Conservation (phyloP, 2,888 invertebrate genomes). For the Leptarthrus brevirostris region DNA sequence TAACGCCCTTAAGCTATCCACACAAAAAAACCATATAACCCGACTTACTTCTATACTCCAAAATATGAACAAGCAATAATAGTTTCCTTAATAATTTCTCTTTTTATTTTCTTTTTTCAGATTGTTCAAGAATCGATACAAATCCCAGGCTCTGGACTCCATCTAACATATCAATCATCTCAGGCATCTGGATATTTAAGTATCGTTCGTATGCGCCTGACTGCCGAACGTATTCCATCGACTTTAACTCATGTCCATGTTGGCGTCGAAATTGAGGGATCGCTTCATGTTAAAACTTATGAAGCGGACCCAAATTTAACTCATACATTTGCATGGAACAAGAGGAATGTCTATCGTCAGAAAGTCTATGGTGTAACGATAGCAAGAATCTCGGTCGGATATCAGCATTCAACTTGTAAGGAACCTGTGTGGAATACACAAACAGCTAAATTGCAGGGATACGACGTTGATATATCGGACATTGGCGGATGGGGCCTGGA, state of each 20-base stretch:
- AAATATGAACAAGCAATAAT: background rate
- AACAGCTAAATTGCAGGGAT: conserved; percentile 92
- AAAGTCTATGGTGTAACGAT: conserved; percentile 92
- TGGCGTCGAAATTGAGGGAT: conserved; percentile 92
- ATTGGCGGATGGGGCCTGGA: conserved; percentile 98
- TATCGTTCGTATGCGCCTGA: conserved; percentile 89
- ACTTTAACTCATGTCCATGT: conserved; percentile 91
- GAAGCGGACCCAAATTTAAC: conserved; percentile 96
- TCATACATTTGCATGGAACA: conserved; percentile 98
- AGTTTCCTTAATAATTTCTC: background rate
- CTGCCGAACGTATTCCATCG: conserved; percentile 81
- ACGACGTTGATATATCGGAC: conserved; percentile 96
- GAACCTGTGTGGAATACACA: conserved; percentile 95
- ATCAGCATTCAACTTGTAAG: conserved; percentile 89
- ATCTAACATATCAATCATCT: conserved; percentile 95
- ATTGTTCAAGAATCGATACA: conserved; percentile 96
- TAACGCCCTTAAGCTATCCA: background rate
- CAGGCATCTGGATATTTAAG: conserved; percentile 95
- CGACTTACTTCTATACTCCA: too few species aligned
- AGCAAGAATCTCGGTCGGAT: conserved; percentile 91
- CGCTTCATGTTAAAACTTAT: conserved; percentile 89
- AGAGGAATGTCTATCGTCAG: conserved; percentile 96
- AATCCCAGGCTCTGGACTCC: conserved; percentile 92
- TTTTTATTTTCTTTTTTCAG: conserved; percentile 67
- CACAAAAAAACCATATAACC: too few species aligned